Evolutionary conservation across 2,797 vertebrate species (phyloP), one percentile per base, ranked within the genome.

Genomic region (Euthynnus affinis): DNA sequence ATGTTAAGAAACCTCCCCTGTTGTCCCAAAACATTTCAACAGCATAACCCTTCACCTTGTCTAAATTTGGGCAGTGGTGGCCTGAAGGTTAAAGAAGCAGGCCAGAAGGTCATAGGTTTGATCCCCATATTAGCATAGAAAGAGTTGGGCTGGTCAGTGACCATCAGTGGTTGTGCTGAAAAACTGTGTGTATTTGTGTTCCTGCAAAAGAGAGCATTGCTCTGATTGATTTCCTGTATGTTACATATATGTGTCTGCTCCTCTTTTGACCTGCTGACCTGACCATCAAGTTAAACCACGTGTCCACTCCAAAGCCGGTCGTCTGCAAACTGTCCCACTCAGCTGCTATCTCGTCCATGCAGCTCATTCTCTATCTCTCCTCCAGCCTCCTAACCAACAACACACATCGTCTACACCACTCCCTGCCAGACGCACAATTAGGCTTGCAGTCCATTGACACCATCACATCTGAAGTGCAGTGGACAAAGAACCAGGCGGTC

Each of bases 181-280:
- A 37, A 37, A 10, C 3, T 37, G 34, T 37, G 9, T 37, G 37
- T 37, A 37, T 37, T 37, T 37, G 37, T 37, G 8, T 37, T 37
- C 32, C 8, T 34, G 32, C 34, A 37, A 37, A 37, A 40, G 37
- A 40, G 10, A 40, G 9, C 37, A 40, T 40, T 40, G 37, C 37
- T 40, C 40, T 42, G 12, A 37, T 9, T 37, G 37, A n/a, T n/a
- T n/a, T n/a, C n/a, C 55, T 85, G 49, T 29, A 18, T 56, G 46
- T 34, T 52, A 20, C 59, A 52, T 37, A 48, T 57, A 25, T 42
- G n/a, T 32, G 64, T 80, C 71, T 70, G 57, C 59, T 59, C 72
- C 13, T 32, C 17, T 81, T 48, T 34, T 32, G 78, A 90, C 87
- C 85, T 67, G 61, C 32, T 87, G 85, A 92, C 84, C 86, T 9